Base-by-base conservation (phyloP, 2,797 vertebrate genomes). In the Limosa lapponica region DNA sequence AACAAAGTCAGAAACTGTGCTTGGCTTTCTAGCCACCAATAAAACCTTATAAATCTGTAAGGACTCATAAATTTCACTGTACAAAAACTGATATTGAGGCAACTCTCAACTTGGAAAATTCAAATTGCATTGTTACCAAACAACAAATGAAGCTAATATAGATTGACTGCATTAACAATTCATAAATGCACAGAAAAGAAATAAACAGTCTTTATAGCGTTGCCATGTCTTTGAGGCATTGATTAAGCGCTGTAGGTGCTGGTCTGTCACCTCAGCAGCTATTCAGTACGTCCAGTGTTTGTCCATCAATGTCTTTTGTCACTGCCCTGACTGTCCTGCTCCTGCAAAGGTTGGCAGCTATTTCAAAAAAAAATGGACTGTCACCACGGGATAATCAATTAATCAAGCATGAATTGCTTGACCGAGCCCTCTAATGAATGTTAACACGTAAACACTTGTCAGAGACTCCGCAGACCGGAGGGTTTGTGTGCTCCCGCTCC, bases 91-190 rank as follows among this genome's bases (percentile, higher is more conserved):
- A 59, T 80, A 90, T 46, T 86, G 87, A 61, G 66, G 81, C 87
- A 82, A 65, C 39, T 87, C 66, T 90, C 34, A 75, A 72, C 59
- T 54, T 61, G 37, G 49, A 91, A 95, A 89, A 90, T 81, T 90
- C 84, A 69, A 52, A 87, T 78, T 84, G 83, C 85, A 37, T 92
- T 96, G 95, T 93, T 93, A 86, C 93, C 7, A n/a, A 91, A 64
- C 24, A 94, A 49, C 67, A 93, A 91, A 95, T 80, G 87, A 89
- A 94, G 79, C 91, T 93, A 92, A 95, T 94, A 88, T 16, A 64
- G 93, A 97, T 82, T 86, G 95, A 96, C 96, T 62, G 61, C 46
- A 94, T 97, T 96, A 97, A 93, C 90, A 96, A 97, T 97, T 97
- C 93, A 96, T 97, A 96, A 94, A 90, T 41, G 72, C 95, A 79